These are phyloP conservation scores for Mycogona germanica DNA, from an alignment of 2,888 invertebrate species.

Conservation along the genomic window DNA sequence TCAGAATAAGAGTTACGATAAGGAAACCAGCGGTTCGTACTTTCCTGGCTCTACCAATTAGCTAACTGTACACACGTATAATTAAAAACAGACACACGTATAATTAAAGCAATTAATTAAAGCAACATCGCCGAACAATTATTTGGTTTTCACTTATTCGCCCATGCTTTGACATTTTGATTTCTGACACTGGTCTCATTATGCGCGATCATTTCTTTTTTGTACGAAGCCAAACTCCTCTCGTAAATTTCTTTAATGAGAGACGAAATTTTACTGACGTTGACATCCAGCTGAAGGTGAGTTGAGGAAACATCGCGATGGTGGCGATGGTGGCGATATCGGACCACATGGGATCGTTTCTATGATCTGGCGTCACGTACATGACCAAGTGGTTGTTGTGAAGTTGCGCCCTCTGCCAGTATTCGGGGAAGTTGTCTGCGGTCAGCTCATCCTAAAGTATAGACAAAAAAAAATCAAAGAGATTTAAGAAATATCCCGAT, in stretches of 20 bases:
- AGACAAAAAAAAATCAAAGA: not conserved
- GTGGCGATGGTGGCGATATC: not conserved
- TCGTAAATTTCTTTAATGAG: not conserved
- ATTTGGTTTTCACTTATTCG: no score
- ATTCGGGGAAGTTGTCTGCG: not conserved
- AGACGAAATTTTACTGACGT: not conserved
- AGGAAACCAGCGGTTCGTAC: no score
- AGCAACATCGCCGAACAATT: no score
- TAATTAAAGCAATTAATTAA: no score
- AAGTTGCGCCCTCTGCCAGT: not conserved
- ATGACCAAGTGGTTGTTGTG: not conserved
- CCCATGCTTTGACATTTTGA: no score
- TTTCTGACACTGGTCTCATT: no score
- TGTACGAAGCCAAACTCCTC: no score
- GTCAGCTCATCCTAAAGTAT: not conserved
- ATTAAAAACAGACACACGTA: no score
- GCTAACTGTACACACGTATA: no score
- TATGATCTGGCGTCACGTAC: not conserved
- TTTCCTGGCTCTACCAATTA: no score
- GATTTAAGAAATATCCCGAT: not conserved
- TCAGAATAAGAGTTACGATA: no score
- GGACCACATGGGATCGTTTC: not conserved
- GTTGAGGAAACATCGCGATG: not conserved
- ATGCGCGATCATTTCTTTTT: no score
- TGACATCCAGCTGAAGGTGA: not conserved